Evolutionary conservation across 1,140 invertebrate species (phyloP), one percentile per base, ranked within the genome.

Genomic region (Drosophila ironensis): DNA sequence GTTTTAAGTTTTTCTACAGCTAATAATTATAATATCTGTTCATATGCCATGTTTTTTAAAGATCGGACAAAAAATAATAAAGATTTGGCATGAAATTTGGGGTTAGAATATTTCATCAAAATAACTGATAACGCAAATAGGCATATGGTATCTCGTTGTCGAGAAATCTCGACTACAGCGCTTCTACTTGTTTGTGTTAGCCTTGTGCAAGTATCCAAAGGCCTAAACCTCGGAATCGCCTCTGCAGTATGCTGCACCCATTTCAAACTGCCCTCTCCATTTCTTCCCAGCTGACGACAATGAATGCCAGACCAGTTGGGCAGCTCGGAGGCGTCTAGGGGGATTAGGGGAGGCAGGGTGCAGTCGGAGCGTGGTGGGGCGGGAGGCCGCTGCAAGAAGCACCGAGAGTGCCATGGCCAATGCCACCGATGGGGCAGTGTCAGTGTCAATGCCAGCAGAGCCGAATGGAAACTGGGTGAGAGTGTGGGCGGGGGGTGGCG

Each of bases 381-480:
- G 42, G 51, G 64, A 57, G 63, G 28, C 33, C 69, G 48, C 42
- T 52, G 53, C 59, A 60, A 54, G 73, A 54, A 51, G 64, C 70
- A 60, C 56, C 41, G 42, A 47, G 71, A 80, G 66, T 75, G 66
- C 57, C 64, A 71, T 38, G 51, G 72, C 72, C 56, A 75, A 57
- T 48, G 72, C 72, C 71, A 74, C 48, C 54, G 44, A 45, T 24
- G 48, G 57, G 44, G 52, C 50, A 74, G 66, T 50, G 52, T 38
- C 72, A 75, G 71, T 75, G 76, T 75, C 76, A 81, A 81, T 75
- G 76, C 76, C 76, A 81, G 76, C 60, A 51, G 56, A 50, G 25
- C 24, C 35, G 35, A 24, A 38, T 22, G 19, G 27, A 63, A 72
- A 72, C 67, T 72, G 59, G 64, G 70, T 66, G 64, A 80, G 75